Conservation (phyloP, 2,113 vertebrate genomes). For the Varanus salvator region DNA sequence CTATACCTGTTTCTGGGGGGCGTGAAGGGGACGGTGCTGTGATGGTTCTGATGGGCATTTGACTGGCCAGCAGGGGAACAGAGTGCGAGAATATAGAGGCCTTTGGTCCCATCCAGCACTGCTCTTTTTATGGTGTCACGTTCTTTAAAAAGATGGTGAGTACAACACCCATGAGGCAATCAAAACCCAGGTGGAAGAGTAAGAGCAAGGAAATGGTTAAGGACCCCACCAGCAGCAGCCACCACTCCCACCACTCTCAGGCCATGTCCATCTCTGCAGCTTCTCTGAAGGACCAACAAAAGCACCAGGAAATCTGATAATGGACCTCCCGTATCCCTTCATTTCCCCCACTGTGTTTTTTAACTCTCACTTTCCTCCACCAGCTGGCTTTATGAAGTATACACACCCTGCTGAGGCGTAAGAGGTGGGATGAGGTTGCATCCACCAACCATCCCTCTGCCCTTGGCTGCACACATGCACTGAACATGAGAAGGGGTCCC, state of each 20-base stretch:
- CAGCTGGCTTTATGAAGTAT: not conserved
- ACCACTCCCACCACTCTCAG: not conserved
- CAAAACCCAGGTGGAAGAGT: conserved; percentile 38
- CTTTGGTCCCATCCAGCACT: no score
- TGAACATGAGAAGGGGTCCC: not conserved
- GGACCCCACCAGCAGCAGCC: not conserved
- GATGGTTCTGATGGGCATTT: no score
- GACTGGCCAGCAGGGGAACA: no score
- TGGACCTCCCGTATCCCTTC: no score
- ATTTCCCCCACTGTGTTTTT: not conserved
- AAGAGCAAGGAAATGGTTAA: not conserved
- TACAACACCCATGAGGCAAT: not conserved
- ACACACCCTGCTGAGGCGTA: not conserved
- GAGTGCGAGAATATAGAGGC: no score
- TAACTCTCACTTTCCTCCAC: not conserved
- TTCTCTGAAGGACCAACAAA: not conserved
- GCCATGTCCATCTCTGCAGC: not conserved
- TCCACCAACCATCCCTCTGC: no score
- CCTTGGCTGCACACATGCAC: not conserved
- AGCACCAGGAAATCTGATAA: not conserved
- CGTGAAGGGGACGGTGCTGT: no score
- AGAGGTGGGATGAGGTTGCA: no score
- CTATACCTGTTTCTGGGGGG: no score
- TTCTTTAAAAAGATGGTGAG: not conserved
- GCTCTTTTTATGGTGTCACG: no score